Percentiles rank a stretch among this genome's conserved stretches.
Evolutionary conservation across 2,113 vertebrate species (phyloP).

Genomic region (Corythaixoides concolor): DNA sequence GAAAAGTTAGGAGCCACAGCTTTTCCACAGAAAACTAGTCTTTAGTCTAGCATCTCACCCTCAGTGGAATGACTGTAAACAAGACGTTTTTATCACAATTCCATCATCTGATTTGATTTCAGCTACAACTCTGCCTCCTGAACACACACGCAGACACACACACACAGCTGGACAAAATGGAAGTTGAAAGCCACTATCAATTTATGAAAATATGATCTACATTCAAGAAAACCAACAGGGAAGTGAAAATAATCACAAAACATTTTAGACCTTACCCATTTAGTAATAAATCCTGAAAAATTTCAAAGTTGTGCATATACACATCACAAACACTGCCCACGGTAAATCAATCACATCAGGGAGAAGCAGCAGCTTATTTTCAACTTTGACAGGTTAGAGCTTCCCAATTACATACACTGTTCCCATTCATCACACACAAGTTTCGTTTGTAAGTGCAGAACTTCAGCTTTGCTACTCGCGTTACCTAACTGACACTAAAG

Average conservation of each 20-base stretch:
- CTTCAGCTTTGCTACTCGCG: not conserved
- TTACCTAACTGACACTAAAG: not conserved
- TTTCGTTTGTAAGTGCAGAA: not conserved
- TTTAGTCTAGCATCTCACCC: not conserved
- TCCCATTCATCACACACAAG: not conserved
- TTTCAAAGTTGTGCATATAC: not conserved
- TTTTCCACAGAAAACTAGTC: not conserved
- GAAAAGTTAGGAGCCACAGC: not conserved
- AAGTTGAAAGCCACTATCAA: not conserved
- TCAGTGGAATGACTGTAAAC: not conserved
- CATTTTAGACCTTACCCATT: not conserved
- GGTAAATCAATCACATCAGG: not conserved
- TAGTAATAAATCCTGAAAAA: not conserved
- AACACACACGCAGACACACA: not conserved
- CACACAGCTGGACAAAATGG: rapidly evolving
- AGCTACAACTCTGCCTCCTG: not conserved
- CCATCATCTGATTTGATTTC: not conserved
- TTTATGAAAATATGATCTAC: not conserved
- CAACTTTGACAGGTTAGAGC: not conserved
- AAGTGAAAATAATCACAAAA: not conserved
- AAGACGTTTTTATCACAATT: not conserved
- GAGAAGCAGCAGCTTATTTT: not conserved
- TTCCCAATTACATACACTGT: not conserved
- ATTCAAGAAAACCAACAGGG: not conserved
- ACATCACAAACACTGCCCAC: not conserved